Percentiles rank a stretch among this genome's conserved stretches.
Conservation (phyloP, 2,888 invertebrate species). For the Caenorhabditis becei region DNA sequence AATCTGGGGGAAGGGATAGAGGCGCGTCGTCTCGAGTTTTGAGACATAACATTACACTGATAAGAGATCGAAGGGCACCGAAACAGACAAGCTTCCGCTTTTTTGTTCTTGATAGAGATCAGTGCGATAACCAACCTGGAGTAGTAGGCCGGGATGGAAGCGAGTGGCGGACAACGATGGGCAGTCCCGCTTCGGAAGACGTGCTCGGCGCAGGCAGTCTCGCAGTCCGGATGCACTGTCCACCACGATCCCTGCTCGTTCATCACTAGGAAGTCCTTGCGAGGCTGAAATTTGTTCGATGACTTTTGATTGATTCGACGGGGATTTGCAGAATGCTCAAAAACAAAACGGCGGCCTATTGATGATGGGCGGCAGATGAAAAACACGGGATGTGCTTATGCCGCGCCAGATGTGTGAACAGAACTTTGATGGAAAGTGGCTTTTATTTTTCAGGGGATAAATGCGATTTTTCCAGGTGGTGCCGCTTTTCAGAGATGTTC, state of each 20-base stretch:
- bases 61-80: slow-evolving; percentile 54
- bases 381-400: slow-evolving; percentile 13
- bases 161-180: slow-evolving; percentile 68
- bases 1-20: slow-evolving; percentile 28
- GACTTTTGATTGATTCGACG: neutral
- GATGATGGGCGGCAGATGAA: slow-evolving; percentile 11
- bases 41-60: slow-evolving; percentile 48
- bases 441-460: slow-evolving; percentile 1
- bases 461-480: neutral
- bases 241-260: slow-evolving; percentile 74
- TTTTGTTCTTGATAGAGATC: slow-evolving; percentile 11
- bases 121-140: slow-evolving; percentile 28
- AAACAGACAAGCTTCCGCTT: slow-evolving; percentile 1
- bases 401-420: slow-evolving; percentile 3
- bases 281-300: slow-evolving; percentile 64
- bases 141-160: slow-evolving; percentile 60
- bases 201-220: slow-evolving; percentile 66
- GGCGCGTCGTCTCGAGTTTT: neutral
- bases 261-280: slow-evolving; percentile 73
- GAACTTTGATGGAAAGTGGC: neutral
- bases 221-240: slow-evolving; percentile 73
- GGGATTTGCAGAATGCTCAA: neutral
- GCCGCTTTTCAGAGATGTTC: neutral
- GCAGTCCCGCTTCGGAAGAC: slow-evolving; percentile 65
- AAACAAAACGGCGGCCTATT: neutral